These are phyloP conservation scores for Megalopta genalis DNA, from an alignment of 1,140 invertebrate species.

Conservation along the genomic window DNA sequence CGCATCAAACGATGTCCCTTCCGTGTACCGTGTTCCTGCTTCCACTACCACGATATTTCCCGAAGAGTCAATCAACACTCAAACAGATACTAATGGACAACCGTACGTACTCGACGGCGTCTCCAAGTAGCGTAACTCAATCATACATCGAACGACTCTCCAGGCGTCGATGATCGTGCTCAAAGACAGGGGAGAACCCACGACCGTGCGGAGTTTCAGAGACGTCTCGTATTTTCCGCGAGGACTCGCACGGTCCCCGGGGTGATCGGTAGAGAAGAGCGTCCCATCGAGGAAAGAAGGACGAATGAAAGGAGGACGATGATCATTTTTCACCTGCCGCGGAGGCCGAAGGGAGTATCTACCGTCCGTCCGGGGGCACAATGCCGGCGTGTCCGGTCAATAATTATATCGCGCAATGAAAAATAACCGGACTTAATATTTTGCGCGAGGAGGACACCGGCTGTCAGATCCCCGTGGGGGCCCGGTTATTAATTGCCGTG, in stretches of 20 bases:
- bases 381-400: conserved; percentile 53
- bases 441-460: conserved; percentile 37
- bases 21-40: neutral
- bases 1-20: no score
- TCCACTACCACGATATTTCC: neutral
- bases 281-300: conserved; percentile 6
- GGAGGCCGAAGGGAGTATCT: conserved; percentile 47
- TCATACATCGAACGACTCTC: neutral
- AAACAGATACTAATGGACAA: neutral
- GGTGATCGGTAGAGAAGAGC: neutral
- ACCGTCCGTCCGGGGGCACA: conserved; percentile 48
- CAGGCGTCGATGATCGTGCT: conserved; percentile 22
- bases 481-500: conserved; percentile 47
- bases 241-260: conserved; percentile 2
- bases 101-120: neutral
- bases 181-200: neutral
- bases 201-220: neutral
- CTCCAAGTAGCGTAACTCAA: neutral
- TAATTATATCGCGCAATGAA: conserved; percentile 68
- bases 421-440: conserved; percentile 67
- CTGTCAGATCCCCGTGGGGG: neutral
- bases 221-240: neutral
- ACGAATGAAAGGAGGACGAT: conserved; percentile 28
- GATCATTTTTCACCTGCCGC: conserved; percentile 62
- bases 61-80: neutral